Percentiles rank a stretch among this genome's conserved stretches.
phyloP scores from a whole-genome alignment of 2,888 invertebrate species.

The Eupithecia subfuscata region DNA sequence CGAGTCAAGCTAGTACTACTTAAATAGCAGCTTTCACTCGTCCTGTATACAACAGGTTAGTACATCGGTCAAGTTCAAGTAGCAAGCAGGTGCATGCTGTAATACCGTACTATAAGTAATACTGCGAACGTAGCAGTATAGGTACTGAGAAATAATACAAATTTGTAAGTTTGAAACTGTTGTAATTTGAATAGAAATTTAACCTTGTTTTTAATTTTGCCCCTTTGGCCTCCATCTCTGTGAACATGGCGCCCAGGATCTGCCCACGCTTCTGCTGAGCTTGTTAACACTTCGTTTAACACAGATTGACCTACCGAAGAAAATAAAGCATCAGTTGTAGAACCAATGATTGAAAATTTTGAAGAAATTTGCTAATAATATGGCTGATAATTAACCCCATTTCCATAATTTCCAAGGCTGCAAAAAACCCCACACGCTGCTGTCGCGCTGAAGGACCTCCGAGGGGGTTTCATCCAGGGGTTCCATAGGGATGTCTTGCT shows the following conservation, averaged over 20 bases:
- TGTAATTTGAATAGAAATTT: slow-evolving; percentile 74
- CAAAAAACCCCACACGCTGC: slow-evolving; percentile 59
- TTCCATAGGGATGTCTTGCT: slow-evolving; percentile 51
- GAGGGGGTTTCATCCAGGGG: slow-evolving; percentile 45
- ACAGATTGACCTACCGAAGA: slow-evolving; percentile 60
- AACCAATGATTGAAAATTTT: slow-evolving; percentile 17
- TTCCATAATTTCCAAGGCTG: slow-evolving; percentile 61
- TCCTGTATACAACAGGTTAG: background rate
- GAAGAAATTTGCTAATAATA: slow-evolving; percentile 20
- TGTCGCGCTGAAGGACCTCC: slow-evolving; percentile 5
- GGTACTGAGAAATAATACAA: slow-evolving; percentile 27
- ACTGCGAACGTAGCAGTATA: background rate
- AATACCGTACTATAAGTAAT: background rate
- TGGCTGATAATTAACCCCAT: slow-evolving; percentile 59
- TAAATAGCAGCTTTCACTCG: no score
- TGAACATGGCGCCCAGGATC: slow-evolving; percentile 54
- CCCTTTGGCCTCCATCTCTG: slow-evolving; percentile 50
- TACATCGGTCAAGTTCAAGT: background rate
- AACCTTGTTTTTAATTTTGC: slow-evolving; percentile 68
- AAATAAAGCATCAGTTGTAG: slow-evolving; percentile 38
- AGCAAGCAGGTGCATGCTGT: background rate
- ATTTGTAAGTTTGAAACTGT: slow-evolving; percentile 58
- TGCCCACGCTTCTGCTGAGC: slow-evolving; percentile 57
- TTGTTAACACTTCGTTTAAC: slow-evolving; percentile 63
- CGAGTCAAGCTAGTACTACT: no score